Conservation (phyloP, 2,113 vertebrate genomes). For the Oryzias melastigma region DNA sequence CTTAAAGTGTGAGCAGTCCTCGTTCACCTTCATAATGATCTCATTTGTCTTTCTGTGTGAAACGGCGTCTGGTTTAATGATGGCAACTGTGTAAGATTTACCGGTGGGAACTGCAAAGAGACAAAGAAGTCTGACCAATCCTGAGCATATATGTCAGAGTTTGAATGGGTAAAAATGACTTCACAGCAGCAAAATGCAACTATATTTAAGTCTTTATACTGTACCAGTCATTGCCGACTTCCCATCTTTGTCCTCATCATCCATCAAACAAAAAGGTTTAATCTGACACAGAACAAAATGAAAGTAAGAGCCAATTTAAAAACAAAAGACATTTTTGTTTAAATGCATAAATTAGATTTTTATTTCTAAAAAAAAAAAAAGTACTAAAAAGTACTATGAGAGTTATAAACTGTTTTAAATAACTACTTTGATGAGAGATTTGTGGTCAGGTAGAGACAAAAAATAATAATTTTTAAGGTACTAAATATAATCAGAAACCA, state of each 20-base stretch:
- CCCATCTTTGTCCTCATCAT: constrained; percentile 61
- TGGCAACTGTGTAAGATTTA: constrained; percentile 82
- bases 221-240: constrained; percentile 68
- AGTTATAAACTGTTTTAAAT: too few species aligned
- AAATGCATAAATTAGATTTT: too few species aligned
- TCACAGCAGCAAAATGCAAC: background rate
- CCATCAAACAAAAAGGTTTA: constrained; percentile 61
- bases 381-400: too few species aligned
- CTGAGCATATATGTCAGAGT: constrained; percentile 10
- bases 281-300: constrained; percentile 53
- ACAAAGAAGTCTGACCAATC: constrained; percentile 19
- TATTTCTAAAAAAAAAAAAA: too few species aligned
- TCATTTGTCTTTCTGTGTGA: constrained; percentile 83
- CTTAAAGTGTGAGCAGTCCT: constrained; percentile 20
- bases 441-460: too few species aligned
- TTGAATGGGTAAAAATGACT: background rate
- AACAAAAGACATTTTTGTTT: background rate
- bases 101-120: constrained; percentile 69
- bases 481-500: too few species aligned
- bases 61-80: constrained; percentile 88
- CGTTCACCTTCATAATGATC: constrained; percentile 86
- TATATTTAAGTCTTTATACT: constrained; percentile 1
- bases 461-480: too few species aligned
- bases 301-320: background rate
- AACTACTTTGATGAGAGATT: too few species aligned